These are phyloP conservation scores for Hiodon tergisus DNA, from an alignment of 2,113 vertebrate genomes.

Conservation along the genomic window DNA sequence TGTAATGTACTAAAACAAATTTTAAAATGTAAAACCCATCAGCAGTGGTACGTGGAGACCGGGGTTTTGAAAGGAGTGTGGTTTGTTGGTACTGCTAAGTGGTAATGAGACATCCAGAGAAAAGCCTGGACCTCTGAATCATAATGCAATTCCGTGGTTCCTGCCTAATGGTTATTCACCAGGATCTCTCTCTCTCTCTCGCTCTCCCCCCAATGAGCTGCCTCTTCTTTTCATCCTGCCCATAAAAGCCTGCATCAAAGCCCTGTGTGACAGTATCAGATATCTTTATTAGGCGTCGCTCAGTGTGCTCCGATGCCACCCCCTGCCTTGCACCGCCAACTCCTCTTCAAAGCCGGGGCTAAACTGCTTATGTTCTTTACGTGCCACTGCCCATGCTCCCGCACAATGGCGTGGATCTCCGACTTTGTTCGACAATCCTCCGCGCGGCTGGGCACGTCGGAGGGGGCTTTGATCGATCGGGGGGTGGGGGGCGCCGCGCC, in stretches of 20 bases:
- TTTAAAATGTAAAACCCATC: too few species aligned
- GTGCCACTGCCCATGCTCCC: constrained; percentile 27
- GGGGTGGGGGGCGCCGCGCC: too few species aligned
- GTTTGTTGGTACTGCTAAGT: too few species aligned
- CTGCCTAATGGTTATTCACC: too few species aligned
- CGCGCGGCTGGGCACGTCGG: background rate
- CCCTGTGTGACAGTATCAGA: constrained; percentile 41
- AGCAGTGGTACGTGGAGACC: too few species aligned
- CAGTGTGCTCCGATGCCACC: constrained; percentile 26
- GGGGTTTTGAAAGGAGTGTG: too few species aligned
- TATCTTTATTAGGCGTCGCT: constrained; percentile 65
- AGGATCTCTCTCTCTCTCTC: background rate
- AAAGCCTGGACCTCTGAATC: too few species aligned
- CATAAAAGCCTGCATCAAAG: constrained; percentile 34
- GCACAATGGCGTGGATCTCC: background rate
- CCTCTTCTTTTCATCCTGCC: constrained; percentile 38
- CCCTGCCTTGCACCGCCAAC: constrained; percentile 25
- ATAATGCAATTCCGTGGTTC: too few species aligned
- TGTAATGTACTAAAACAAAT: too few species aligned
- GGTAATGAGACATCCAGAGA: too few species aligned
- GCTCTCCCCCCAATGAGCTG: background rate
- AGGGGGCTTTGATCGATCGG: too few species aligned
- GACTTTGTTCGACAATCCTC: background rate
- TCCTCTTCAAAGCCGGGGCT: constrained; percentile 55
- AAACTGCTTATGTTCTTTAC: constrained; percentile 57